Conservation (phyloP, 2,113 vertebrate species). For the Cephalophus harveyi region DNA sequence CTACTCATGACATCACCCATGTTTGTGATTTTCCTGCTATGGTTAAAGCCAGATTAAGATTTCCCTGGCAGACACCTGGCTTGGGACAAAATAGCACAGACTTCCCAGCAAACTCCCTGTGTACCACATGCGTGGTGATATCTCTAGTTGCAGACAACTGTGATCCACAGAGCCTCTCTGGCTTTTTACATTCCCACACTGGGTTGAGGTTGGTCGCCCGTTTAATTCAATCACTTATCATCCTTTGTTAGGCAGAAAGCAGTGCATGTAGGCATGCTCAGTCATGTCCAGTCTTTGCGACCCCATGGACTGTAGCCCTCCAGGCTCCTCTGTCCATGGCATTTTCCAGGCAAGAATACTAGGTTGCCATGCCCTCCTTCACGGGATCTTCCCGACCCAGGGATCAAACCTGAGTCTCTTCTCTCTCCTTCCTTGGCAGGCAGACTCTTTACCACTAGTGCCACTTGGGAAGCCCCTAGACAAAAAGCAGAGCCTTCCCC, state of each 20-base stretch:
- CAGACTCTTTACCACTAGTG: not conserved
- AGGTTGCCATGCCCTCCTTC: not conserved
- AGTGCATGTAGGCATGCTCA: not conserved
- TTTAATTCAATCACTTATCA: not conserved
- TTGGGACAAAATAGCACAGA: not conserved
- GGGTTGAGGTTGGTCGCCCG: not conserved
- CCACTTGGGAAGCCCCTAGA: not conserved
- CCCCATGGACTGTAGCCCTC: not conserved
- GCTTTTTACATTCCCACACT: not conserved
- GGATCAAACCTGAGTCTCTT: not conserved
- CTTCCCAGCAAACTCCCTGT: not conserved
- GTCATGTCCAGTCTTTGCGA: not conserved
- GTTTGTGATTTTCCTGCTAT: not conserved
- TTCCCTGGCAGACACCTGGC: not conserved
- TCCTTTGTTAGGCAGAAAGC: not conserved
- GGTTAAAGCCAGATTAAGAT: not conserved
- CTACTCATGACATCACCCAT: not conserved
- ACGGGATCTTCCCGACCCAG: not conserved
- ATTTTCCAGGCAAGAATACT: not conserved
- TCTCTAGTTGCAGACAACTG: not conserved
- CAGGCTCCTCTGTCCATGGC: not conserved
- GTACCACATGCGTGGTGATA: not conserved
- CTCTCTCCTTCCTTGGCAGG: not conserved
- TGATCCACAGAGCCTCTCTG: not conserved
- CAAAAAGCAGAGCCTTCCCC: not conserved